Conservation (phyloP, 2,888 invertebrate species). For the Drosophila mimica region DNA sequence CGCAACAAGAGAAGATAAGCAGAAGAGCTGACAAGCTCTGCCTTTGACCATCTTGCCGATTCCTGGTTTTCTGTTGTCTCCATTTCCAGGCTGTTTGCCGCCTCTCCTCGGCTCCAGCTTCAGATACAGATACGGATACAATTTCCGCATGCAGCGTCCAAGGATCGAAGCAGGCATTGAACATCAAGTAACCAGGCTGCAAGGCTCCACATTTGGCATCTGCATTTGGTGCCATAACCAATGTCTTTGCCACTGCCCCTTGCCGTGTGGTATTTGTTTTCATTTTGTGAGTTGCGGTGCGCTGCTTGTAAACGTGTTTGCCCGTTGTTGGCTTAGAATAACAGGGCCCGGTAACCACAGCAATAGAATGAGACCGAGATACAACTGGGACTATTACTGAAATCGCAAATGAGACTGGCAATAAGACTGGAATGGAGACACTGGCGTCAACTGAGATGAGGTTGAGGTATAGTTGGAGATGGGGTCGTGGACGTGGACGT, state of each 20-base stretch:
- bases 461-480: background rate
- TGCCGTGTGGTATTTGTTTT: conserved; percentile 62
- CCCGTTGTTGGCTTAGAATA: conserved; percentile 30
- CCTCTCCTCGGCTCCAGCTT: background rate
- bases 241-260: conserved; percentile 5
- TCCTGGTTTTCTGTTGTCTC: background rate
- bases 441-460: no score
- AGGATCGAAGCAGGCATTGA: background rate
- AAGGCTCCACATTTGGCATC: conserved; percentile 16
- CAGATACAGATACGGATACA: background rate
- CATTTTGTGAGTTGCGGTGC: conserved; percentile 53
- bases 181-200: background rate
- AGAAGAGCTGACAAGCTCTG: conserved; percentile 40
- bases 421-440: background rate
- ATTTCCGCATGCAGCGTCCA: background rate
- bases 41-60: conserved; percentile 1
- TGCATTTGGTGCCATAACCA: conserved; percentile 20
- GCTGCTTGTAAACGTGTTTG: conserved; percentile 44
- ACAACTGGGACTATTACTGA: background rate
- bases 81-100: background rate
- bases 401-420: background rate
- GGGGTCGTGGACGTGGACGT: background rate
- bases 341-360: conserved; percentile 12
- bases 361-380: background rate
- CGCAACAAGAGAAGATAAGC: conserved; percentile 49